phyloP scores from a whole-genome alignment of 2,888 invertebrate species.

The Calliopum simillimum region DNA sequence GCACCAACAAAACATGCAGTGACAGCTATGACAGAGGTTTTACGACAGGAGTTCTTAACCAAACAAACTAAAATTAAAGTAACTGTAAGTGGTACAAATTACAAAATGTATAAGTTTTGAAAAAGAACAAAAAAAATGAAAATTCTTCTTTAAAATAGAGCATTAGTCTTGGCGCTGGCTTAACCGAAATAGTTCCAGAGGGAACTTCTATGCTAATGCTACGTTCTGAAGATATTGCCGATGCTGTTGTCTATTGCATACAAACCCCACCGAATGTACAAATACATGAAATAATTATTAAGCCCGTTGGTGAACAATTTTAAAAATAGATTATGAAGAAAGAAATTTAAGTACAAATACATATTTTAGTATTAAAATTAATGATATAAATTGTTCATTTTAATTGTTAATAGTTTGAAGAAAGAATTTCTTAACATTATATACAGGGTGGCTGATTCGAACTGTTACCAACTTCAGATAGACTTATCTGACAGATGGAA shows the following conservation, averaged over 20 bases:
- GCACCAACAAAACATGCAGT: conserved; percentile 58
- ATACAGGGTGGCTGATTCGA: too few relatives aligned
- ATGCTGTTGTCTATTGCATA: conserved; percentile 57
- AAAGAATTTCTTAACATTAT: too few relatives aligned
- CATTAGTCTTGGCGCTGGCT: conserved; percentile 49
- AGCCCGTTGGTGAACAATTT: conserved; percentile 53
- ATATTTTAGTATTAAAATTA: too few relatives aligned
- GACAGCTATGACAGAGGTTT: conserved; percentile 57
- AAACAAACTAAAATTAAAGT: conserved; percentile 53
- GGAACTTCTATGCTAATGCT: neutral
- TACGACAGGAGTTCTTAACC: conserved; percentile 57
- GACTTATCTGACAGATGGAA: too few relatives aligned
- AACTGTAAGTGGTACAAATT: conserved; percentile 47
- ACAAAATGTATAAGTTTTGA: too few relatives aligned
- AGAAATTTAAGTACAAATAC: too few relatives aligned
- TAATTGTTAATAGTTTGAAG: too few relatives aligned
- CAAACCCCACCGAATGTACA: conserved; percentile 59
- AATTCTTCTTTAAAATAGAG: neutral
- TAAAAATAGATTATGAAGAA: too few relatives aligned
- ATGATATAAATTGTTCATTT: too few relatives aligned
- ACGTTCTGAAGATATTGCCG: conserved; percentile 53
- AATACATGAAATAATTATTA: conserved; percentile 56
- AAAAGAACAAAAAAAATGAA: neutral
- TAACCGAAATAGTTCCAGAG: conserved; percentile 45
- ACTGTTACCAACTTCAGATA: too few relatives aligned